phyloP scores from a whole-genome alignment of 2,888 invertebrate species.

The Drosophila greeni region DNA sequence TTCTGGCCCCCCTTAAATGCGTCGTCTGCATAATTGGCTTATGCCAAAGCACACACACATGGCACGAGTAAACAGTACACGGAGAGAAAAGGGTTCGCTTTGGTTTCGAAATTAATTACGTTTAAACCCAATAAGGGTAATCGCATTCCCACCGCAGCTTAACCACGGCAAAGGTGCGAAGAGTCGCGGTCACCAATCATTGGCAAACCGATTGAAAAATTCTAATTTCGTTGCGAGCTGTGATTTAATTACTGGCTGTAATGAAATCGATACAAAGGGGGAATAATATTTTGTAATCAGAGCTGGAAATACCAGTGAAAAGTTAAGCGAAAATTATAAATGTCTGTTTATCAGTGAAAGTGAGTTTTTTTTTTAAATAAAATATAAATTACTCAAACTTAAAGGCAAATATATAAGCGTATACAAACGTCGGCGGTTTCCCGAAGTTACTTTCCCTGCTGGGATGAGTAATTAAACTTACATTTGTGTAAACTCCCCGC shows the following conservation, averaged over 20 bases:
- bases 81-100: conserved; percentile 5
- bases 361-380: too few species aligned
- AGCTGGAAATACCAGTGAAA: not conserved
- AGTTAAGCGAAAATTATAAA: not conserved
- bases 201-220: conserved; percentile 1
- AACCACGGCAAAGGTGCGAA: conserved; percentile 23
- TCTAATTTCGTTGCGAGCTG: conserved; percentile 6
- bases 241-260: conserved; percentile 1
- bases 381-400: too few species aligned
- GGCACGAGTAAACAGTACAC: conserved; percentile 10
- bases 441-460: too few species aligned
- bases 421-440: too few species aligned
- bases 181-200: conserved; percentile 9
- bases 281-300: not conserved
- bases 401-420: too few species aligned
- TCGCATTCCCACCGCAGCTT: conserved; percentile 8
- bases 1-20: conserved; percentile 24
- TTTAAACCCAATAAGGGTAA: conserved; percentile 18
- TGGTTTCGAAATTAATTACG: conserved; percentile 7
- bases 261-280: conserved; percentile 1
- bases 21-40: conserved; percentile 44
- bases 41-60: conserved; percentile 7
- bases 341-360: not conserved
- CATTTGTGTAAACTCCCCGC: not conserved
- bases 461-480: not conserved